Evolutionary conservation across 2,113 vertebrate genomes (phyloP), one percentile per base, ranked within the genome.

Genomic region (Phalacrocorax brasilianus): DNA sequence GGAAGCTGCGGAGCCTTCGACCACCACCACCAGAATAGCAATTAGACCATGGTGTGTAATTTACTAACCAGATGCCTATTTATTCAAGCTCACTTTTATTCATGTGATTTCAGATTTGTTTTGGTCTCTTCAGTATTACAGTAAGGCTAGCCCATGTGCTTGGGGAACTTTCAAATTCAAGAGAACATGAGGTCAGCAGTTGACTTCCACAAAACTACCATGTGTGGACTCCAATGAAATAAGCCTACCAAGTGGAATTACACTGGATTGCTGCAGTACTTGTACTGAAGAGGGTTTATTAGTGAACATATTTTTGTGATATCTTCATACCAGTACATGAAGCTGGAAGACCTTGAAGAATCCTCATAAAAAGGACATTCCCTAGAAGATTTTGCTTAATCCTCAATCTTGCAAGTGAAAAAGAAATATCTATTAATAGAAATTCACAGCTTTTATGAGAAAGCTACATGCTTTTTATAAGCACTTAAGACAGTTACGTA

Each of bases 1-100:
- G 95, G 94, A 98, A 99, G 95, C 98, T 99, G 78, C 98, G 98
- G 96, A 99, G 98, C 94, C 98, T 99, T 76, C 98, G 99, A 44
- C 99, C 98, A 2, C 99, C 98, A 2, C 99, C 99, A 24, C 98
- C 98, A 3, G 98, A 99, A 86, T 98, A 99, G 91, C 76, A 35
- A 63, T n/a, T n/a, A 38, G 76, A 33, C 61, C 68, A 63, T 16
- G 56, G 56, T 45, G 80, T 40, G 78, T 89, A 76, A 68, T 40
- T 95, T 65, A 42, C 72, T 85, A 72, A 82, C 95, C 76, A 84
- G 84, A 90, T 50, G 44, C 82, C 21, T 80, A 56, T 89, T 81
- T 93, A 94, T 86, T 91, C 82, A 59, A 89, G 81, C 82, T 94
- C 92, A 67, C 76, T 77, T 96, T 23, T 93, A 63, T 87, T 76